Conservation (phyloP, 2,888 invertebrate genomes). For the Stenodema calcarata region DNA sequence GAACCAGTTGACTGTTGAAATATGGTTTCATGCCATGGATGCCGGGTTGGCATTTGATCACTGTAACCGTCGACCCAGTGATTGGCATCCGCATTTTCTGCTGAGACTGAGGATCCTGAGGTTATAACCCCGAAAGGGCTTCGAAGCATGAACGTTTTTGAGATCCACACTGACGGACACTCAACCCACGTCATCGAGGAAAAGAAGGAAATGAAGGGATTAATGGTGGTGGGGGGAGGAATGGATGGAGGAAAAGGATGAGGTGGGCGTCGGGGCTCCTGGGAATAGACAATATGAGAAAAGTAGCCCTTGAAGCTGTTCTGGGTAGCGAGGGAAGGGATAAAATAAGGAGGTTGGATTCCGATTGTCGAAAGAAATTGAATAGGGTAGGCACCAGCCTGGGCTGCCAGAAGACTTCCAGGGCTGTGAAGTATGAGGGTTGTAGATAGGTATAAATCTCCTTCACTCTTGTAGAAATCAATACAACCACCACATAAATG, state of each 20-base stretch:
- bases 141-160: not conserved
- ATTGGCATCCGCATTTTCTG: not conserved
- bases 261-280: not conserved
- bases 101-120: not conserved
- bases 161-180: not conserved
- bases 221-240: not conserved
- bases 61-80: not conserved
- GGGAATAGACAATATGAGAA: not conserved
- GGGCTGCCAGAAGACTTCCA: not conserved
- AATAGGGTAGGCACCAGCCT: not conserved
- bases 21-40: too few species aligned
- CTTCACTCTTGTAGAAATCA: too few species aligned
- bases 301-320: not conserved
- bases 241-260: not conserved
- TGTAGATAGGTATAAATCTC: not conserved
- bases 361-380: not conserved
- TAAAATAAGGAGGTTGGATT: not conserved
- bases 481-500: not conserved
- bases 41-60: too few species aligned
- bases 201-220: not conserved
- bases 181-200: not conserved
- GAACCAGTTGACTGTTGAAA: too few species aligned
- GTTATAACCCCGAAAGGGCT: not conserved
- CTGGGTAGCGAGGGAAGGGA: not conserved
- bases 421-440: not conserved